Evolutionary conservation across 1,140 invertebrate species (phyloP), one percentile per base, ranked within the genome.

Genomic region (Drosophila bipectinata): DNA sequence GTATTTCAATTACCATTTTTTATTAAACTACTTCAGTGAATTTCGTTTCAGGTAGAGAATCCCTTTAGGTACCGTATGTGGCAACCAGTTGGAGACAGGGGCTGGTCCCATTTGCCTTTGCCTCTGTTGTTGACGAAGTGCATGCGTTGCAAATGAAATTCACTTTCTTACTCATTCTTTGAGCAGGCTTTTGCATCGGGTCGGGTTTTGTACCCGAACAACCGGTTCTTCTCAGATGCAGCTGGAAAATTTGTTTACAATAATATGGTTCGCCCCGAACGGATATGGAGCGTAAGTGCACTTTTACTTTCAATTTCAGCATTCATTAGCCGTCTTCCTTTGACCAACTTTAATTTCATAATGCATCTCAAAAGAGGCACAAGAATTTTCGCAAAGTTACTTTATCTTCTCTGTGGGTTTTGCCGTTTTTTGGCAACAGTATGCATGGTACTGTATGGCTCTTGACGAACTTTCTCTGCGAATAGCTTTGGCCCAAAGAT

Each of bases 211-310:
- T 26, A 21, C 28, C 39, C 48, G 15, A 24, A 4, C 44, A 81
- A 85, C 81, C 83, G 81, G 81, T 85, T 85, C 71, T 9, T 54
- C 49, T 34, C 44, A 28, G 39, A 32, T 60, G 62, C 80, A 81
- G 77, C 81, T 84, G 73, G 81, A 69, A 83, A 84, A 84, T 77
- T 72, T 77, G 68, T 69, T 77, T 84, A 81, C 72, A 87, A 72
- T 77, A 81, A 87, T 14, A 44, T 44, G 59, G 37, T 77, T 72
- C 56, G 72, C 9, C 21, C 21, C 52, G 32, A 15, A 30, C 32
- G 45, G 21, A 63, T 55, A 54, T 57, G 62, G 52, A 84, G 68
- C 63, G 61, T 59, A 85, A 87, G 68, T 87, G 74, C 82, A 87
- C 64, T 81, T 82, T 85, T 87, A 85, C 82, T 85, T 85, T 85